phyloP scores from a whole-genome alignment of 2,113 vertebrate species.

The Octodon degus region DNA sequence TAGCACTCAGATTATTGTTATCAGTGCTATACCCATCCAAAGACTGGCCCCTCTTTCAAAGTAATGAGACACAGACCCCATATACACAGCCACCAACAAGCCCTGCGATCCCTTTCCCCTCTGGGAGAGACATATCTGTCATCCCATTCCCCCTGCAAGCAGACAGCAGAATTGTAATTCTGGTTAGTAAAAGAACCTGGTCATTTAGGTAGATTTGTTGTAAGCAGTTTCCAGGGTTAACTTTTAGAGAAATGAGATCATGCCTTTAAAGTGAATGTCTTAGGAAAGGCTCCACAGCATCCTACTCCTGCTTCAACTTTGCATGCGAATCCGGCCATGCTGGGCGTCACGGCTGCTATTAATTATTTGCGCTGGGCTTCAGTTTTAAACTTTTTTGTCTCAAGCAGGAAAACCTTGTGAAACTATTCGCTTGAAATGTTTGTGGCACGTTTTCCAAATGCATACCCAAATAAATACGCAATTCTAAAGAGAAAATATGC shows the following conservation, averaged over 20 bases:
- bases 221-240: neutral
- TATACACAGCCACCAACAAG: neutral
- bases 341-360: neutral
- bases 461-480: neutral
- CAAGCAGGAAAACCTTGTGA: neutral
- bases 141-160: neutral
- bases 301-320: neutral
- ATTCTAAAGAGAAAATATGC: neutral
- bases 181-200: neutral
- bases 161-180: accelerated
- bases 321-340: neutral
- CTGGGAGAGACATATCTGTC: neutral
- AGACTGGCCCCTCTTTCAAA: neutral
- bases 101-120: accelerated
- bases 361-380: neutral
- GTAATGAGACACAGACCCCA: neutral
- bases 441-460: slow-evolving; percentile 18
- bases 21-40: neutral
- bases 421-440: neutral
- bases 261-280: neutral
- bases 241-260: neutral
- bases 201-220: neutral
- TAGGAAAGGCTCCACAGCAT: neutral
- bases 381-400: slow-evolving; percentile 20
- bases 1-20: neutral